Conservation (phyloP, 2,888 invertebrate genomes). For the Agrochola circellaris region DNA sequence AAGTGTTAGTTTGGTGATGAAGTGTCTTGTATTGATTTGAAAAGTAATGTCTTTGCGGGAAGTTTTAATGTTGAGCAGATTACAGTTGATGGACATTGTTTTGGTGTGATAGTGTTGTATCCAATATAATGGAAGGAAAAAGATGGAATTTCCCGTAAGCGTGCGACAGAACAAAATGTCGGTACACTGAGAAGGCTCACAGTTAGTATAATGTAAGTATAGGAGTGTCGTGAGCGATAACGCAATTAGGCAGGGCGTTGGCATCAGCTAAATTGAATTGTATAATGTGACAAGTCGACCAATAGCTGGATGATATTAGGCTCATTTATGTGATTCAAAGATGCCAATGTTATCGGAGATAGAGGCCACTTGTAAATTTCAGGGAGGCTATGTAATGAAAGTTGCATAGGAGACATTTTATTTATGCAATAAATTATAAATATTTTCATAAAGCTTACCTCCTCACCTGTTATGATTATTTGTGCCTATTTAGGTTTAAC, state of each 20-base stretch:
- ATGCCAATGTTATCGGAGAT: conserved; percentile 75
- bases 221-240: conserved; percentile 77
- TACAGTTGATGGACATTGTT: conserved; percentile 85
- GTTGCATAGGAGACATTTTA: conserved; percentile 83
- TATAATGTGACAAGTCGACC: conserved; percentile 81
- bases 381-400: conserved; percentile 78
- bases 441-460: conserved; percentile 84
- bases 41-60: conserved; percentile 81
- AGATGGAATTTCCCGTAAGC: conserved; percentile 86
- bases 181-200: conserved; percentile 79
- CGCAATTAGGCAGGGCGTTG: conserved; percentile 73
- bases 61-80: conserved; percentile 79
- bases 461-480: conserved; percentile 81
- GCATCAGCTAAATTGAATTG: conserved; percentile 78
- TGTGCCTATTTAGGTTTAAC: conserved; percentile 85
- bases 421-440: conserved; percentile 83
- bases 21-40: conserved; percentile 82
- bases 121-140: conserved; percentile 88
- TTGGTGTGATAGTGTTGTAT: conserved; percentile 90
- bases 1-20: conserved; percentile 86
- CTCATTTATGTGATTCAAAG: conserved; percentile 77
- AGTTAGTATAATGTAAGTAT: conserved; percentile 81
- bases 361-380: conserved; percentile 79
- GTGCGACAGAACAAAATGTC: conserved; percentile 76
- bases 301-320: conserved; percentile 76